Evolutionary conservation across 1,140 invertebrate species (phyloP), one percentile per base, ranked within the genome.

Genomic region (Halictus rubicundus): DNA sequence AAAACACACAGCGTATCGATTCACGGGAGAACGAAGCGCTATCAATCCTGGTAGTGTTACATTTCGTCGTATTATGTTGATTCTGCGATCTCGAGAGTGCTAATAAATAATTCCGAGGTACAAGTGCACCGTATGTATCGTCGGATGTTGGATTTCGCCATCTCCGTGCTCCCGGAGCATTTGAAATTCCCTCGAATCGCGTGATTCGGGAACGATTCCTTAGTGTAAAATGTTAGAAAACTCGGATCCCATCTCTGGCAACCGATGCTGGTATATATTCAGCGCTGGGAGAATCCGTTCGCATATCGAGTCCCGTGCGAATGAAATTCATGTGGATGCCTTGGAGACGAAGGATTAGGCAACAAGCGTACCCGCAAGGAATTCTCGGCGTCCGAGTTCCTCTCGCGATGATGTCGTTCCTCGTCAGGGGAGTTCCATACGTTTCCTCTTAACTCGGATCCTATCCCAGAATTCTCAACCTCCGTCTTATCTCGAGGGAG

Each of bases 371-470:
- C 73, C 69, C 82, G 23, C 46, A 54, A 77, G 83, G 73, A 84
- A 85, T 85, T 78, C 64, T 60, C 39, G 21, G 0, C 49, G 77
- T 39, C 59, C 54, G 32, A 60, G 54, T 16, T 23, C 42, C n/a
- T 6, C 54, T 57, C n/a, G 54, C 16, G 54, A 21, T 12, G 39
- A 73, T 32, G 60, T 59, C 68, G 73, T 69, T 81, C 68, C 71
- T 63, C 82, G 69, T 84, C 81, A 61, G 70, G 73, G 75, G 78
- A 87, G 76, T 78, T 88, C 42, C 57, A 83, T 78, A 83, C 68
- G 85, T 81, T 82, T 74, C 71, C 78, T 88, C 85, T 86, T 86
- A 84, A 87, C 84, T 74, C 71, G 73, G 81, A 79, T 85, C 75
- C 80, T 83, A 84, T 87, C 83, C 79, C 81, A 82, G 70, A 70